A percentile compares a stretch with the other conserved stretches of the same genome.
Evolutionary conservation across 2,113 vertebrate genomes (phyloP).

Genomic region (Paradoxurus hermaphroditus): DNA sequence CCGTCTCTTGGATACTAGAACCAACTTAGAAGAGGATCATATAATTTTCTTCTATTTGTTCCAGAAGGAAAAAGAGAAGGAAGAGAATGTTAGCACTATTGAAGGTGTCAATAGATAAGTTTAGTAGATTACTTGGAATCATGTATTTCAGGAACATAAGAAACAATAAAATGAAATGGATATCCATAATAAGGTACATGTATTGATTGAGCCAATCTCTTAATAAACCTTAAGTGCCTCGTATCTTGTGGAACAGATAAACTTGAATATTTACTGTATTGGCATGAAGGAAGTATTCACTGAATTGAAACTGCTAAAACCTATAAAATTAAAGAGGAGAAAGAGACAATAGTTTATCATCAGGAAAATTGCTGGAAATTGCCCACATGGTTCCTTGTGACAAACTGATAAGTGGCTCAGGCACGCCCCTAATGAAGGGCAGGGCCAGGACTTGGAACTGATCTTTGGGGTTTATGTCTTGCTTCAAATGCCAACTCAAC

Average conservation of each 20-base stretch:
- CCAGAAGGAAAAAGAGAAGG: not conserved
- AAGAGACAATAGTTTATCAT: not conserved
- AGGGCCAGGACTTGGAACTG: too few relatives aligned
- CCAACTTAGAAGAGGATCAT: not conserved
- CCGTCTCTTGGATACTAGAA: not conserved
- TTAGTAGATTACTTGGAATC: not conserved
- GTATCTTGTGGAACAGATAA: not conserved
- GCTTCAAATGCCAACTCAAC: too few relatives aligned
- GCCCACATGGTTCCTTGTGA: accelerated
- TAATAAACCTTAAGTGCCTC: not conserved
- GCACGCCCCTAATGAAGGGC: not conserved
- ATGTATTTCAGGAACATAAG: not conserved
- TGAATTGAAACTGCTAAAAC: not conserved
- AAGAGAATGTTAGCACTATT: not conserved
- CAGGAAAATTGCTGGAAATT: not conserved
- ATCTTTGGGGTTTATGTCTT: not conserved
- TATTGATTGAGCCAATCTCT: not conserved
- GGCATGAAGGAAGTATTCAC: not conserved
- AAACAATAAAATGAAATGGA: not conserved
- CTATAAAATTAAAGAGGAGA: not conserved
- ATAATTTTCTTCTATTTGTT: not conserved
- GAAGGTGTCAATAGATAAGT: not conserved
- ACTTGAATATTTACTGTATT: not conserved
- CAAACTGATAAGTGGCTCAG: not conserved
- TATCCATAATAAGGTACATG: not conserved